Base-by-base conservation (phyloP, 2,797 vertebrate genomes). In the Gymnoscopelus microlampas region DNA sequence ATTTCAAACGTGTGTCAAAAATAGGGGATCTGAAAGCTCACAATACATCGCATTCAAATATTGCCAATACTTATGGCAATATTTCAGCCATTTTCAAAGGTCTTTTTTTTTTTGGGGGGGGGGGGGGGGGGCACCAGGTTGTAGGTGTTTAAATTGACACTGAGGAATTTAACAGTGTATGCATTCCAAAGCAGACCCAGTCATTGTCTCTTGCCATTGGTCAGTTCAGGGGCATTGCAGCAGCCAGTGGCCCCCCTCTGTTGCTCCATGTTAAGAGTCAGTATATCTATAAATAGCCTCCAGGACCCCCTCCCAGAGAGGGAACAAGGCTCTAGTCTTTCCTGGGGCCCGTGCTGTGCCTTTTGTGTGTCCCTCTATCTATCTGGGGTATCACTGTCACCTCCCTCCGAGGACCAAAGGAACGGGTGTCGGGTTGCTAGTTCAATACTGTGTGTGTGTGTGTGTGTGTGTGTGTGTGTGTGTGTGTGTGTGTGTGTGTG, bases 301-400 rank as follows among this genome's bases (percentile, higher is more conserved):
- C 66, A 32, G 70, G 82, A 81, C 89, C 83, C 19, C 61, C 53
- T 5, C 47, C 35, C 14, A 2, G 8, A 4, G 14, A n/a, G 71
- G 80, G 80, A 85, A 81, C 78, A 74, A 68, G 62, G 67, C 63
- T 77, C 77, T 83, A 62, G 71, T 80, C 76, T 89, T 85, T 85
- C 78, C 58, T 39, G 3, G 59, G 66, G 66, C 63, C 2, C n/a
- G 10, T 88, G 81, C 73, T 2, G 10, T 19, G 66, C 75, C 77
- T 82, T 19, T 80, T 84, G 74, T 90, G 66, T 56, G 53, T 19
- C 56, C 60, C 49, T 60, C 44, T 60, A 57, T 70, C 69, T 68
- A 50, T 70, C 69, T 59, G 55, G 47, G 29, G 66, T 68, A 60
- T 60, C 64, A 56, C 64, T 26, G 64, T 55, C 48, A 24, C 49